Base-by-base conservation (phyloP, 2,888 invertebrate species). In the Digitonthophagus gazella region DNA sequence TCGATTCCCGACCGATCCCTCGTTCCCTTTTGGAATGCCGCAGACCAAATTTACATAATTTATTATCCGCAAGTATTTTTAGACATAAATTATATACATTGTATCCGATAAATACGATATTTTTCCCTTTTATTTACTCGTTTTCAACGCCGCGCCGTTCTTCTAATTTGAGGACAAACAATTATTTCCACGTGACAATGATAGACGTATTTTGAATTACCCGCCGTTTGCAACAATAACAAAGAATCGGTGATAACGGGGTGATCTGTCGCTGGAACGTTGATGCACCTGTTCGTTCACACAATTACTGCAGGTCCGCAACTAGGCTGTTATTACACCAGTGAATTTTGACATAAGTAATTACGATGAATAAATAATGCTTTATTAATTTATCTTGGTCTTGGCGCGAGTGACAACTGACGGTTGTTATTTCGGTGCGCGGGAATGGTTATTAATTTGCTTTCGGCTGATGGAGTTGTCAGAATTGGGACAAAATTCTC, bases 181-280 rank as follows among this genome's bases (percentile, higher is more conserved):
- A 80, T 80, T 80, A 80, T 79, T 76, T 76, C 75, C 75, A 76
- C 76, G 77, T 79, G 80, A 80, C 80, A 79, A 78, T 80, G 80
- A 80, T 77, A 74, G 80, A 79, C 80, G 77, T 78, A 77, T 79
- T 79, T 78, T 77, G 78, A 77, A 80, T 79, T 79, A 78, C 78
- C 61, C 19, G 61, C 61, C 16, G 14, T 16, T n/a, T 61, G 20
- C 3, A n/a, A 18, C 61, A n/a, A 20, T 8, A 4, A n/a, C n/a
- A n/a, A n/a, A 6, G 61, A 18, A 18, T 61, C 75, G 75, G 76
- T 74, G 74, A 75, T 75, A 76, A 77, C 76, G 75, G 75, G 75
- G 73, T 76, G 78, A 79, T 79, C 78, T 76, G 77, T 72, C 74
- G 16, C 1, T 72, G 71, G 69, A 74, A 74, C 74, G 76, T 76